Percentiles rank a stretch among this genome's conserved stretches.
Evolutionary conservation across 1,140 invertebrate species (phyloP).

Genomic region (Leptinotarsa texana): DNA sequence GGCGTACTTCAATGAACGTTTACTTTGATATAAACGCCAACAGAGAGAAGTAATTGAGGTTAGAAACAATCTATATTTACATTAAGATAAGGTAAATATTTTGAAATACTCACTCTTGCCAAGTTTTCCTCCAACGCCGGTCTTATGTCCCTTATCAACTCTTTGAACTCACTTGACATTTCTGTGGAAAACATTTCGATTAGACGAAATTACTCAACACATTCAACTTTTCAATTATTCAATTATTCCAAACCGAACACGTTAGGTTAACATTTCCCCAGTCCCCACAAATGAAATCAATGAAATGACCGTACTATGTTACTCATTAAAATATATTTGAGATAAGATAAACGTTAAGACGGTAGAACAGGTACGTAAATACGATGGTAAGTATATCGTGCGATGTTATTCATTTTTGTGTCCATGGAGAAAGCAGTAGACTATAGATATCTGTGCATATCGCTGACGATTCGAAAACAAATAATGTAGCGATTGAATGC

Average conservation of each 20-base stretch:
- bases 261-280: background rate
- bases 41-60: too few species aligned
- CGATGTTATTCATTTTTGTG: too few species aligned
- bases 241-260: background rate
- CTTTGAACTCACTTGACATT: slow-evolving; percentile 36
- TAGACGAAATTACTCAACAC: background rate
- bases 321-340: background rate
- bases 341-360: background rate
- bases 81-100: slow-evolving; percentile 4
- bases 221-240: background rate
- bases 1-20: too few species aligned
- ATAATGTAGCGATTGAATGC: too few species aligned
- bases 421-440: too few species aligned
- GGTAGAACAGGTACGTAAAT: background rate
- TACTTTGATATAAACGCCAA: too few species aligned
- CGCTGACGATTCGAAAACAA: too few species aligned
- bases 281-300: background rate
- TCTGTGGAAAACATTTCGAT: slow-evolving; percentile 40
- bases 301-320: background rate
- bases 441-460: too few species aligned
- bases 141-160: slow-evolving; percentile 37
- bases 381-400: background rate
- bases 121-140: slow-evolving; percentile 47
- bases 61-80: background rate
- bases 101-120: slow-evolving; percentile 41